Evolutionary conservation across 1,140 invertebrate genomes (phyloP).

Genomic region (Drusus annulatus): DNA sequence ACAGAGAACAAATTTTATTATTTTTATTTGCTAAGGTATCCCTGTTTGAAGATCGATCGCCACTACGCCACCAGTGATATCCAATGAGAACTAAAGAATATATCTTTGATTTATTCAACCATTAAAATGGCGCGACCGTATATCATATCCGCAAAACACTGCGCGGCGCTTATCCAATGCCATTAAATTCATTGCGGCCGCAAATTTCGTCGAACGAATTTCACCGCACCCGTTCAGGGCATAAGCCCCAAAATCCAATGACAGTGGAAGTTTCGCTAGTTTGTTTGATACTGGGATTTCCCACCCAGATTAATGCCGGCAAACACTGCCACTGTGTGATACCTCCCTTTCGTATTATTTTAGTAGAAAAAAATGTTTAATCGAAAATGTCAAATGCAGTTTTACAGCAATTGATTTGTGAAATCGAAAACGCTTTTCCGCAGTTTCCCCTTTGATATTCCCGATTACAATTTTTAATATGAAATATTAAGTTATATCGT

Average conservation of each 20-base stretch:
- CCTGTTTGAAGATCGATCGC: neutral
- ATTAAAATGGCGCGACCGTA: constrained; percentile 35
- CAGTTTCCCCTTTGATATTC: too few relatives aligned
- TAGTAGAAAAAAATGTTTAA: constrained; percentile 1
- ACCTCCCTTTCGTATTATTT: neutral
- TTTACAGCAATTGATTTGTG: too few relatives aligned
- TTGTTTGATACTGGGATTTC: constrained; percentile 10
- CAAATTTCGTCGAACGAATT: neutral
- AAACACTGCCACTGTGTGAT: neutral
- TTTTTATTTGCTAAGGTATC: too few relatives aligned
- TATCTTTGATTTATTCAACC: constrained; percentile 41
- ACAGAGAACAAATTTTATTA: too few relatives aligned
- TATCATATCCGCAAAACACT: constrained; percentile 44
- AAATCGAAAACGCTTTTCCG: too few relatives aligned
- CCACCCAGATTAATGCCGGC: neutral
- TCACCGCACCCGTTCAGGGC: neutral
- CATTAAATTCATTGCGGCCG: constrained; percentile 21
- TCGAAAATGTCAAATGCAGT: neutral
- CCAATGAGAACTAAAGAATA: constrained; percentile 5
- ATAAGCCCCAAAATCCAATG: neutral
- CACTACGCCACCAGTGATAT: neutral
- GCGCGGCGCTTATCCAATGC: constrained; percentile 8
- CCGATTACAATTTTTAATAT: too few relatives aligned
- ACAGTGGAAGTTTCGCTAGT: neutral
- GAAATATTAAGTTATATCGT: too few relatives aligned